Evolutionary conservation across 2,113 vertebrate species (phyloP).

Genomic region (Dipodomys merriami): DNA sequence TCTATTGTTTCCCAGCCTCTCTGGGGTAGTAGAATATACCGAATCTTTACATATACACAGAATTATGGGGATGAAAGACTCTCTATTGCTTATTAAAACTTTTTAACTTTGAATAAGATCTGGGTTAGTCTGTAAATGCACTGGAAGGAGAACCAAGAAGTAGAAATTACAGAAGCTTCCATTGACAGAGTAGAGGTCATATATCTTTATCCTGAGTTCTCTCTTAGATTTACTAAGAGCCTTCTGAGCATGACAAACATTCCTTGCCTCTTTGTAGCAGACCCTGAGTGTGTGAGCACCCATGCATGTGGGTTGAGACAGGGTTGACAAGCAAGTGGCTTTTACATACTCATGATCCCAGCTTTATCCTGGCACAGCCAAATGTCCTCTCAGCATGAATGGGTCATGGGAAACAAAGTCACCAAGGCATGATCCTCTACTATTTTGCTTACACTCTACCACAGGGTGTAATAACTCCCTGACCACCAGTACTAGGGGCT

Average conservation of each 20-base stretch:
- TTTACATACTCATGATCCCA: neutral
- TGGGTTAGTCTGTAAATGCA: neutral
- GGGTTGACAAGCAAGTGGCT: neutral
- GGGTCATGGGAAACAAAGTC: neutral
- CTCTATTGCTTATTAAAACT: no score
- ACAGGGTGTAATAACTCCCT: neutral
- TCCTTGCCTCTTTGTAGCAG: no score
- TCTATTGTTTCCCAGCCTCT: neutral
- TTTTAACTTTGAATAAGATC: neutral
- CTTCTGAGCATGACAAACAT: no score
- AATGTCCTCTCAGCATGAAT: neutral
- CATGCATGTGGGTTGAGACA: neutral
- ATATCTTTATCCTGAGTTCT: neutral
- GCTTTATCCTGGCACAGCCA: neutral
- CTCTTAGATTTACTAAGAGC: neutral
- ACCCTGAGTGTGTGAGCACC: neutral
- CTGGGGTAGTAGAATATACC: neutral
- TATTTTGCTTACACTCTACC: neutral
- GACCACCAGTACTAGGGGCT: neutral
- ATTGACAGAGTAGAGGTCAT: neutral
- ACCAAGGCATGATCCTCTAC: neutral
- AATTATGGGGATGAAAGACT: neutral
- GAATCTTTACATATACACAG: neutral
- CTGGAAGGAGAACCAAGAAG: neutral
- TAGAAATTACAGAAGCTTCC: neutral